These are phyloP conservation scores for Dendrolimus pini DNA, from an alignment of 2,888 invertebrate species.

Conservation along the genomic window DNA sequence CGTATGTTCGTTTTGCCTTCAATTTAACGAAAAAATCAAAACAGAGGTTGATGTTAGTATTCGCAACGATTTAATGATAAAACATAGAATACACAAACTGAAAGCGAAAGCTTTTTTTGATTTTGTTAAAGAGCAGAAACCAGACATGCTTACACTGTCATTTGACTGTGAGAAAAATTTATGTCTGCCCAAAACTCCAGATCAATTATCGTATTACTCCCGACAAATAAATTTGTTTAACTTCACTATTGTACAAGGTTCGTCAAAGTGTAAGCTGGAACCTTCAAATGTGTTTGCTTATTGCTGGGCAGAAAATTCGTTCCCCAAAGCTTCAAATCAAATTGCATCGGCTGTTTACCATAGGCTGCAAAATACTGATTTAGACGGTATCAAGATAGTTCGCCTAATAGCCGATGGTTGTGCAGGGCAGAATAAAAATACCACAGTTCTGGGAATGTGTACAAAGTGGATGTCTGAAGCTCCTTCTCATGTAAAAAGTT, in stretches of 20 bases:
- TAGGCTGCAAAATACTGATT: constrained; percentile 1
- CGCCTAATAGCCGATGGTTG: constrained; percentile 4
- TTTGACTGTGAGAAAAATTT: constrained; percentile 15
- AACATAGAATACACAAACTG: not conserved
- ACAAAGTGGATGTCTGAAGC: constrained; percentile 4
- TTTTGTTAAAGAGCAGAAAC: not conserved
- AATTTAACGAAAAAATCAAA: not conserved
- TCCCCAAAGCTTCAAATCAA: constrained; percentile 6
- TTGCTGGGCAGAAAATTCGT: constrained; percentile 3
- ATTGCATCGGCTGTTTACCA: constrained; percentile 7
- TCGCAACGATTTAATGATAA: not conserved
- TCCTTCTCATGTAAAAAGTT: constrained; percentile 1
- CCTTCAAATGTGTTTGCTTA: constrained; percentile 9
- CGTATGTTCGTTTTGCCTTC: not conserved
- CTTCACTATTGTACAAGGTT: too few relatives aligned
- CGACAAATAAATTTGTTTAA: constrained; percentile 12
- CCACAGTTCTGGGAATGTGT: constrained; percentile 3
- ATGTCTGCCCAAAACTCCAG: constrained; percentile 10
- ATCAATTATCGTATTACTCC: constrained; percentile 10
- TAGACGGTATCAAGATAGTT: constrained; percentile 1
- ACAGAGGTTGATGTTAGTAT: not conserved
- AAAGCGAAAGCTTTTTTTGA: constrained; percentile 10
- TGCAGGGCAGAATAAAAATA: constrained; percentile 6
- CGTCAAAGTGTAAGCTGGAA: too few relatives aligned
- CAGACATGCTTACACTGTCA: constrained; percentile 2